Evolutionary conservation across 2,888 invertebrate species (phyloP).

Genomic region (Nomada ruficornis): DNA sequence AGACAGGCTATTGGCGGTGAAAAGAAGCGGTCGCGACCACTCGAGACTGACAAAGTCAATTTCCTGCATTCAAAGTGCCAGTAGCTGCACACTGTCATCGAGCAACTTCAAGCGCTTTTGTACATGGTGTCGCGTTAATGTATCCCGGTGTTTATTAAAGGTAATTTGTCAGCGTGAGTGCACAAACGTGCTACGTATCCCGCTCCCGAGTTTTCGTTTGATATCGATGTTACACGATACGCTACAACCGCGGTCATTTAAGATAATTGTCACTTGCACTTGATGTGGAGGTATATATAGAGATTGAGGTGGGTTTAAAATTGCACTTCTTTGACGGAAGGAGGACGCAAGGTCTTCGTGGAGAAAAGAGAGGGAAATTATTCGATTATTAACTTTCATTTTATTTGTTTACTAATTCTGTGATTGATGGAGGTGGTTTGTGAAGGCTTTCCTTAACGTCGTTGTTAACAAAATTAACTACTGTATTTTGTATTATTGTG

Average conservation of each 20-base stretch:
- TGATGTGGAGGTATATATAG: neutral
- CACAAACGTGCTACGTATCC: conserved; percentile 16
- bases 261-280: neutral
- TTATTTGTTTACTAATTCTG: too few species aligned
- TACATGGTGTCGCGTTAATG: conserved; percentile 40
- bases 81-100: conserved; percentile 59
- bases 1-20: conserved; percentile 55
- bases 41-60: conserved; percentile 64
- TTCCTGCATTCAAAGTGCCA: conserved; percentile 57
- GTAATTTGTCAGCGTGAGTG: conserved; percentile 40
- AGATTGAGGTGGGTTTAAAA: neutral
- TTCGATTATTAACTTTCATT: too few species aligned
- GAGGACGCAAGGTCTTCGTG: neutral
- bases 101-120: conserved; percentile 40
- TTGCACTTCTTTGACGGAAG: neutral
- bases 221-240: neutral
- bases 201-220: conserved; percentile 9
- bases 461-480: too few species aligned
- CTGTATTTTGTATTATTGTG: too few species aligned
- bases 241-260: conserved; percentile 14
- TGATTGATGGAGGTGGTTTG: too few species aligned
- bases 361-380: too few species aligned
- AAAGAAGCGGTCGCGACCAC: conserved; percentile 58
- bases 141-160: conserved; percentile 46
- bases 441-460: too few species aligned